Base-by-base conservation (phyloP, 2,113 vertebrate genomes). In the Rostratula benghalensis region DNA sequence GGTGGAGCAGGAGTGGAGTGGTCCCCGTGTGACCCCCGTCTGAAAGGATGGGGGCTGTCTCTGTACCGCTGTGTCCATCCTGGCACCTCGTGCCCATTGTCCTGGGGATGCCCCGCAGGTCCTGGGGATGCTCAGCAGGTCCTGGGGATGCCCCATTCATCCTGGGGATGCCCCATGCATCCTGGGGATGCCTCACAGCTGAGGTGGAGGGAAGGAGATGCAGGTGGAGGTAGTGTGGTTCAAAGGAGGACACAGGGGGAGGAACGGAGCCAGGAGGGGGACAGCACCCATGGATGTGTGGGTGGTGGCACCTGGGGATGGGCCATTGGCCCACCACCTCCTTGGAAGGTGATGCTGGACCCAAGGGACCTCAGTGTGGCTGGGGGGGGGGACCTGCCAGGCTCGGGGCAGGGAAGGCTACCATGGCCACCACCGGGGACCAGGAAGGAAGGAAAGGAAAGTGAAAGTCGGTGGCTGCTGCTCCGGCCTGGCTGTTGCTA, bases 401-500 rank as follows among this genome's bases (percentile, higher is more conserved):
- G 37, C n/a, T 3, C 17, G 0, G 6, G 31, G 5, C 15, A 51
- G 67, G 31, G 65, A 33, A 15, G 7, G 59, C 79, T 39, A 75
- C 69, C 24, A 16, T 1, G 30, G 68, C 64, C 56, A 41, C 77
- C 78, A 33, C 84, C 8, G 89, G 87, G 71, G 77, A 65, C 15
- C 3, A 18, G 33, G 33, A 33, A 90, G 90, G 83, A 94, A 86
- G 95, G 96, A 97, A 97, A 93, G 94, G 97, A 98, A 98, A 98
- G 97, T 95, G 97, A 98, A 98, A 97, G 97, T 97, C 93, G 50
- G 21, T 64, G 91, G 93, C 92, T 73, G 90, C 67, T 87, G 91
- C 93, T 96, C 97, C 17, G 98, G 98, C 98, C 98, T 96, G 95
- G 97, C 96, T 59, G 98, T 99, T 98, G 97, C 98, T 98, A 99